A percentile compares a stretch with the other conserved stretches of the same genome.
Evolutionary conservation across 1,140 invertebrate species (phyloP).

Genomic region (Ganaspis sp.): DNA sequence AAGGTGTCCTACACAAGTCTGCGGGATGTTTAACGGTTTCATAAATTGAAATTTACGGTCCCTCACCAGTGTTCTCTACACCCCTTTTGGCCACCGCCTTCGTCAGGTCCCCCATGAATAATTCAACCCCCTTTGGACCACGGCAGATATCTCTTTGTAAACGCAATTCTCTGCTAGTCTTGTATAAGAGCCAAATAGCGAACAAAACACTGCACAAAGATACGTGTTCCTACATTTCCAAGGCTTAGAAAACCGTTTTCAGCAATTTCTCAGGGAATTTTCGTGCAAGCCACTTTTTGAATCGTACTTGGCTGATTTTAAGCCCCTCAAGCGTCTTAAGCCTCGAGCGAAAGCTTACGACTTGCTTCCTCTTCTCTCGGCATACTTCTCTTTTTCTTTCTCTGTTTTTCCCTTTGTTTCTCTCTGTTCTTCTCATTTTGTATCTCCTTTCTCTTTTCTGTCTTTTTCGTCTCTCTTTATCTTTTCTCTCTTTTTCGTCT

Average conservation of each 20-base stretch:
- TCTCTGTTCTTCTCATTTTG: slow-evolving; percentile 33
- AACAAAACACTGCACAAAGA: neutral
- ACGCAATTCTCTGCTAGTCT: neutral
- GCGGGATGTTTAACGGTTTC: slow-evolving; percentile 26
- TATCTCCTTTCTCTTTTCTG: too few relatives aligned
- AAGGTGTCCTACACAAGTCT: slow-evolving; percentile 1
- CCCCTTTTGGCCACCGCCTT: slow-evolving; percentile 21
- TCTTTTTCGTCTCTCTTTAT: too few relatives aligned
- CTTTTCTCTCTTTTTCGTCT: too few relatives aligned
- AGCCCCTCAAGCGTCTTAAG: slow-evolving; percentile 53
- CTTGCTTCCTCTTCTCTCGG: slow-evolving; percentile 27
- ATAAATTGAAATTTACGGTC: slow-evolving; percentile 25
- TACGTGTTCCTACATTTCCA: slow-evolving; percentile 16
- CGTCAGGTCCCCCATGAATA: slow-evolving; percentile 23
- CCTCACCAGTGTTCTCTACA: neutral
- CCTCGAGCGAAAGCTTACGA: slow-evolving; percentile 53
- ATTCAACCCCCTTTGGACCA: slow-evolving; percentile 29
- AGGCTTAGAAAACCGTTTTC: slow-evolving; percentile 22
- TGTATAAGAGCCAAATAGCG: neutral
- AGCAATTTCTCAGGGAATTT: slow-evolving; percentile 44
- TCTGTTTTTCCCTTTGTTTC: too few relatives aligned
- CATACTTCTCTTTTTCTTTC: slow-evolving; percentile 30
- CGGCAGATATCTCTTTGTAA: slow-evolving; percentile 19
- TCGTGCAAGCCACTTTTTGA: slow-evolving; percentile 36
- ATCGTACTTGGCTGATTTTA: slow-evolving; percentile 50